Conservation (phyloP, 2,113 vertebrate genomes). For the Speoplatyrhinus poulsoni region DNA sequence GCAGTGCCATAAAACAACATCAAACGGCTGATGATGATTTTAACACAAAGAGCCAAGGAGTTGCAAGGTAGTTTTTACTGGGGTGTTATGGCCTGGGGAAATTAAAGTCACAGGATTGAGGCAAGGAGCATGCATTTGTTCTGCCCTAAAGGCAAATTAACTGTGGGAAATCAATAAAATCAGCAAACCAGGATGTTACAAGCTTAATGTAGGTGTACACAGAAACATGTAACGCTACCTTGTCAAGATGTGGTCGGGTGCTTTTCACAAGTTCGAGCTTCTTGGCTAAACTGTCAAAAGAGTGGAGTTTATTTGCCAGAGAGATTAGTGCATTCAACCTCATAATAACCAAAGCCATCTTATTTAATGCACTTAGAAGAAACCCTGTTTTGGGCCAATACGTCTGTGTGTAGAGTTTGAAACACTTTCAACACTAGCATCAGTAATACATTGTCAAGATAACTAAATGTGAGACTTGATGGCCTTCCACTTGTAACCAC, state of each 20-base stretch:
- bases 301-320: slow-evolving; percentile 24
- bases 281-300: slow-evolving; percentile 83
- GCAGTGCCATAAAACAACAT: slow-evolving; percentile 51
- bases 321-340: too few species aligned
- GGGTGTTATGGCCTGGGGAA: slow-evolving; percentile 59
- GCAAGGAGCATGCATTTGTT: slow-evolving; percentile 28
- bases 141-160: slow-evolving; percentile 51
- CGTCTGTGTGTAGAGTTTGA: not conserved
- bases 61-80: slow-evolving; percentile 65
- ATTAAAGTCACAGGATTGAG: slow-evolving; percentile 43
- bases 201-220: not conserved
- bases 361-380: not conserved
- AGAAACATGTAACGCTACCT: slow-evolving; percentile 77
- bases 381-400: not conserved
- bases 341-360: not conserved
- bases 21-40: slow-evolving; percentile 59
- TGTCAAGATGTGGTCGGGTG: slow-evolving; percentile 86
- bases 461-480: not conserved
- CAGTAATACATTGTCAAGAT: too few species aligned
- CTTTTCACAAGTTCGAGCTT: slow-evolving; percentile 81
- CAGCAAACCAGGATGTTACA: slow-evolving; percentile 39
- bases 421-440: not conserved
- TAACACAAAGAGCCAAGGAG: slow-evolving; percentile 42
- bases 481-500: not conserved
- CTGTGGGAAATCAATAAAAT: slow-evolving; percentile 62